Evolutionary conservation across 2,797 vertebrate genomes (phyloP), one percentile per base, ranked within the genome.

Genomic region (Staurois parvus): DNA sequence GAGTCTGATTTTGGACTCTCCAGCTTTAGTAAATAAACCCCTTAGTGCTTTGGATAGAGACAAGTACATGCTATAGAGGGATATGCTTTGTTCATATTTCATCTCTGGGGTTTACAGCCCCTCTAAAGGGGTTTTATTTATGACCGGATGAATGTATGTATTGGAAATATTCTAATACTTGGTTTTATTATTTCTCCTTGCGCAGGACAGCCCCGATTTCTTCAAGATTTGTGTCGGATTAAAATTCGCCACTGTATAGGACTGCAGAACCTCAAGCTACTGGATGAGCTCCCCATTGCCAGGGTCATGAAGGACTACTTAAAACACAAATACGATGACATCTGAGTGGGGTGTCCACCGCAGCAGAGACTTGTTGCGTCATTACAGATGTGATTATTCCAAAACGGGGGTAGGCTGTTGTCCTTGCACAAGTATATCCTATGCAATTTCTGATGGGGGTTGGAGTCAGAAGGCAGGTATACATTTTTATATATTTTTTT

Each of bases 301-400:
- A 99, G 97, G 94, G 98, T 99, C 90, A 99, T 99, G 95, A 99
- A 98, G 95, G 98, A 99, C 96, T 99, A 99, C 94, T 95, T 99
- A 94, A 99, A 98, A 96, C 98, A 99, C 92, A 99, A 98, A 94
- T 99, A 98, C 91, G 97, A 99, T 92, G 95, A 92, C 84, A 96
- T 98, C 95, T 99, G 95, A 98, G 91, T 56, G 83, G 37, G 8
- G 15, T 30, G 62, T 77, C 68, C 79, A 88, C 88, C 90, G 85
- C 88, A 89, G 77, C 87, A 87, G 91, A 87, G 78, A 89, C 93
- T 89, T 88, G 84, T 83, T 91, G 90, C 92, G 89, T 91, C 88
- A 90, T 93, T 92, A 91, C 89, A 92, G 84, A 76, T 89, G 92
- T 93, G 93, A 68, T 72, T 93, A 91, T 92, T 93, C 92, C 93